These are phyloP conservation scores for Euclidia mi DNA, from an alignment of 2,888 invertebrate species.

Conservation along the genomic window DNA sequence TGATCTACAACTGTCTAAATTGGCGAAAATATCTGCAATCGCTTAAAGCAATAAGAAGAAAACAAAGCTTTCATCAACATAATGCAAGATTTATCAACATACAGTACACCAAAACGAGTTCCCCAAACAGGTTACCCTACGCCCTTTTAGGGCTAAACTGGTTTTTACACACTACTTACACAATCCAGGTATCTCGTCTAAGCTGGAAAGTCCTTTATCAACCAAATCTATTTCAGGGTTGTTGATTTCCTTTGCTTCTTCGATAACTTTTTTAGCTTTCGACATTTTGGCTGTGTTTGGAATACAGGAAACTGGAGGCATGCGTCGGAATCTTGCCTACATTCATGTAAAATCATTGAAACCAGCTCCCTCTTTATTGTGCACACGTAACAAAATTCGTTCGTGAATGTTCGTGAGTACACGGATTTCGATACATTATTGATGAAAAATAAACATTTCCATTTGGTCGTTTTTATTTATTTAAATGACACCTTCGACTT, in stretches of 20 bases:
- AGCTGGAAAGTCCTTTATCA: conserved; percentile 96
- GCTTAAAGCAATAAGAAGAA: background rate
- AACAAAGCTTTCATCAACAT: background rate
- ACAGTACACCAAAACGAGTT: conserved; percentile 45
- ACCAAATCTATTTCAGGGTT: conserved; percentile 98
- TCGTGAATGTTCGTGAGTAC: too few species aligned
- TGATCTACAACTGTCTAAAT: background rate
- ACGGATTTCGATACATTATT: too few species aligned
- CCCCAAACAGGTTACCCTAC: conserved; percentile 61
- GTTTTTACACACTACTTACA: conserved; percentile 92
- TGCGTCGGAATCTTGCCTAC: too few species aligned
- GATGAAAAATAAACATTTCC: too few species aligned
- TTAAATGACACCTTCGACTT: too few species aligned
- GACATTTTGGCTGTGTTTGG: conserved; percentile 93
- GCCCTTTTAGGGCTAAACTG: conserved; percentile 60
- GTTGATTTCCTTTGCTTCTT: conserved; percentile 97
- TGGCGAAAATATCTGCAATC: background rate
- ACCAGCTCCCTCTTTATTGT: too few species aligned
- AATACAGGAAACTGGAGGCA: conserved; percentile 89
- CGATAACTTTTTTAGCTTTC: conserved; percentile 97
- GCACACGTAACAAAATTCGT: too few species aligned
- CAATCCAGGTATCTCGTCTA: conserved; percentile 98
- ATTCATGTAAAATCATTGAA: too few species aligned
- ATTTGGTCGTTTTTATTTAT: too few species aligned
- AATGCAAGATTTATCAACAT: background rate